Evolutionary conservation across 2,888 invertebrate genomes (phyloP).

Genomic region (Chironomus tentans): DNA sequence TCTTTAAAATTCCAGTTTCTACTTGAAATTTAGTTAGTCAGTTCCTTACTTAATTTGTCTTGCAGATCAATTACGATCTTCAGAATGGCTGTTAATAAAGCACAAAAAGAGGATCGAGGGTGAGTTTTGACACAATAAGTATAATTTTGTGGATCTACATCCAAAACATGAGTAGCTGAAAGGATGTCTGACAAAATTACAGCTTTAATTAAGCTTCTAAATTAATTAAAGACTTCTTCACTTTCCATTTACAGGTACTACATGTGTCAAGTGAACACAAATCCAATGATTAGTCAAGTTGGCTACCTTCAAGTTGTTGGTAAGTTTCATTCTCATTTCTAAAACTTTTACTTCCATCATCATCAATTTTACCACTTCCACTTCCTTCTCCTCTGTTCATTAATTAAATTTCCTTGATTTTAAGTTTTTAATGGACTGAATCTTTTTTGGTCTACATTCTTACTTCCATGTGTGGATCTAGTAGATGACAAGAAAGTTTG

Average conservation of each 20-base stretch:
- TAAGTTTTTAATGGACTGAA: no score
- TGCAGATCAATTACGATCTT: no score
- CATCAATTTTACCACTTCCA: not conserved
- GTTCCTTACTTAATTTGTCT: no score
- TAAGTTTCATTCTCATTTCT: slow-evolving; percentile 44
- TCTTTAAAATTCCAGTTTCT: not conserved
- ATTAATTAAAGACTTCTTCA: slow-evolving; percentile 10
- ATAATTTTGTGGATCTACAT: no score
- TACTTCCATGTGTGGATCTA: no score
- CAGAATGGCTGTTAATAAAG: slow-evolving; percentile 55
- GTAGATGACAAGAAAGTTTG: no score
- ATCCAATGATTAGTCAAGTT: slow-evolving; percentile 89
- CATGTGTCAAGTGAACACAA: slow-evolving; percentile 53
- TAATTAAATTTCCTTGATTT: no score
- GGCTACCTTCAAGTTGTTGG: slow-evolving; percentile 89
- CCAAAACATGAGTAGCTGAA: no score
- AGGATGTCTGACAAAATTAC: not conserved
- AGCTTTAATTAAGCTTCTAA: not conserved
- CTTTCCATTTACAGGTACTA: slow-evolving; percentile 6
- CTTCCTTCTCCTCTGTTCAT: not conserved
- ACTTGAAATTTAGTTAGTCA: not conserved
- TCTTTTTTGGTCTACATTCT: no score
- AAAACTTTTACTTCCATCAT: not conserved
- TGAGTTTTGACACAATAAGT: not conserved
- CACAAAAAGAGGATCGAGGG: slow-evolving; percentile 20